These are phyloP conservation scores for Raja brachyura DNA, from an alignment of 2,113 vertebrate species.

Conservation along the genomic window DNA sequence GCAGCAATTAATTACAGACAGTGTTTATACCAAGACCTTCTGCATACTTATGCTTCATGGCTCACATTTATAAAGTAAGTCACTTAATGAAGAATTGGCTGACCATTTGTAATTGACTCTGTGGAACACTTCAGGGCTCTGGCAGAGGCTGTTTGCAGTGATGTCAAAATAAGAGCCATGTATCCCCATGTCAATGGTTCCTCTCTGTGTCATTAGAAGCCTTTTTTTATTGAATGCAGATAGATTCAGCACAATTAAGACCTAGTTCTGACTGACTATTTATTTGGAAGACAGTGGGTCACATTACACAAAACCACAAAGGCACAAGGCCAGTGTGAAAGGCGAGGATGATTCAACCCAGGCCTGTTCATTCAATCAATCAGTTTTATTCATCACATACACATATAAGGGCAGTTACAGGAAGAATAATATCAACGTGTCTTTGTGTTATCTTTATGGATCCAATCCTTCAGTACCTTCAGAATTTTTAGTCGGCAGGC, in stretches of 20 bases:
- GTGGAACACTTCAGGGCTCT: neutral
- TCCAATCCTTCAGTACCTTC: neutral
- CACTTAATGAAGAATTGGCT: conserved; percentile 30
- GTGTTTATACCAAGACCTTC: conserved; percentile 23
- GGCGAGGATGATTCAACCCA: neutral
- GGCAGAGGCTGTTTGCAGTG: conserved; percentile 19
- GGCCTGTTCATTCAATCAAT: neutral
- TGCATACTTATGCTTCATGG: conserved; percentile 9
- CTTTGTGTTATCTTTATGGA: neutral
- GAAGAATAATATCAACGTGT: neutral
- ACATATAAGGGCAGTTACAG: neutral
- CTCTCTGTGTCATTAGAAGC: neutral
- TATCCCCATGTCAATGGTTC: neutral
- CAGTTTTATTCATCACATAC: no score
- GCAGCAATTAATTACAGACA: conserved; percentile 14
- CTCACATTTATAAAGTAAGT: conserved; percentile 8
- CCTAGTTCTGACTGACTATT: neutral
- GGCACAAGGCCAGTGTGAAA: neutral
- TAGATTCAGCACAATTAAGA: conserved; percentile 13
- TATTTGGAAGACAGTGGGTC: neutral
- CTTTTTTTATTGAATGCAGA: neutral
- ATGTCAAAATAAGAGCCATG: conserved; percentile 23
- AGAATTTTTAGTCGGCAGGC: no score
- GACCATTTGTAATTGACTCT: conserved; percentile 30
- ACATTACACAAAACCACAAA: neutral